phyloP scores from a whole-genome alignment of 2,113 vertebrate genomes.

The Sus scrofa region T2T-Sscrofa CM000814.6:67738501-67739000 shows the following conservation, averaged over 20 bases:
- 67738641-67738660: not conserved
- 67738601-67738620: too few relatives aligned
- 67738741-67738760: not conserved
- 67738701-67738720: not conserved
- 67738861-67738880: not conserved
- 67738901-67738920: not conserved
- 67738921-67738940: not conserved
- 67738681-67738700: not conserved
- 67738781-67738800: not conserved
- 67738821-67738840: not conserved
- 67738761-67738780: not conserved
- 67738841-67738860: not conserved
- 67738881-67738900: not conserved
- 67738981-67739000: not conserved
- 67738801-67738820: not conserved
- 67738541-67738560: too few relatives aligned
- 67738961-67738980: not conserved
- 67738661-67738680: not conserved
- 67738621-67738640: not conserved
- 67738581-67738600: not conserved
- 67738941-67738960: not conserved
- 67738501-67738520: not conserved
- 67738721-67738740: not conserved
- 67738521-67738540: not conserved
- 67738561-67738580: not conserved